Conservation (phyloP, 2,888 invertebrate species). For the Melieria omissa region DNA sequence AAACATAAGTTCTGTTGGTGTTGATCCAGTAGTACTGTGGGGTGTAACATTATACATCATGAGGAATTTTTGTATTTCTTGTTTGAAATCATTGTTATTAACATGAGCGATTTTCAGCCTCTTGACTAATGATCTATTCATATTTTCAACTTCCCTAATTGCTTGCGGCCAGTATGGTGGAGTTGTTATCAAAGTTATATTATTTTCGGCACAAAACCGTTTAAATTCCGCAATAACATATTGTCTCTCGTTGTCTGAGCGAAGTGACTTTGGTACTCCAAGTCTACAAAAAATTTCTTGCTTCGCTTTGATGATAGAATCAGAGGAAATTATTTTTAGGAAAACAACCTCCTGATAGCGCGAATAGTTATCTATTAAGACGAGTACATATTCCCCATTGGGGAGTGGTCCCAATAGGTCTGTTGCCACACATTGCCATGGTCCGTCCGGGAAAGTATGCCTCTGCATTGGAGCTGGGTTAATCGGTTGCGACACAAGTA, state of each 20-base stretch:
- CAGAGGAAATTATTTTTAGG: slow-evolving; percentile 15
- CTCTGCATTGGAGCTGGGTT: slow-evolving; percentile 24
- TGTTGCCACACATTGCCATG: slow-evolving; percentile 25
- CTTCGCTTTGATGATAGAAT: slow-evolving; percentile 1
- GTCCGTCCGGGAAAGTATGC: slow-evolving; percentile 26
- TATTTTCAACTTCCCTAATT: no score
- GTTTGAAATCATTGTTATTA: no score
- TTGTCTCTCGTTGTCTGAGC: slow-evolving; percentile 25
- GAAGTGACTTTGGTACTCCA: slow-evolving; percentile 25
- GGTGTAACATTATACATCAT: no score
- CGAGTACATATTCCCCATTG: no score
- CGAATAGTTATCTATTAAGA: slow-evolving; percentile 11
- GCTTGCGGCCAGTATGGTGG: no score
- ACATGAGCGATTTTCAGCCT: no score
- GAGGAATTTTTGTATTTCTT: no score
- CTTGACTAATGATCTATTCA: no score
- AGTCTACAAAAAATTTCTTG: slow-evolving; percentile 27
- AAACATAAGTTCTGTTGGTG: no score
- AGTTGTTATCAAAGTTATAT: slow-evolving; percentile 13
- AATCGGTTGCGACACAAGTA: slow-evolving; percentile 24
- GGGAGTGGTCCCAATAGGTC: no score
- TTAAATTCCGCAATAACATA: slow-evolving; percentile 21
- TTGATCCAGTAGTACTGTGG: no score
- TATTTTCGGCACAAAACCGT: slow-evolving; percentile 6
- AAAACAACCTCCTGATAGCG: slow-evolving; percentile 14